phyloP scores from a whole-genome alignment of 2,797 vertebrate species.

The Sorex maritimensis region DNA sequence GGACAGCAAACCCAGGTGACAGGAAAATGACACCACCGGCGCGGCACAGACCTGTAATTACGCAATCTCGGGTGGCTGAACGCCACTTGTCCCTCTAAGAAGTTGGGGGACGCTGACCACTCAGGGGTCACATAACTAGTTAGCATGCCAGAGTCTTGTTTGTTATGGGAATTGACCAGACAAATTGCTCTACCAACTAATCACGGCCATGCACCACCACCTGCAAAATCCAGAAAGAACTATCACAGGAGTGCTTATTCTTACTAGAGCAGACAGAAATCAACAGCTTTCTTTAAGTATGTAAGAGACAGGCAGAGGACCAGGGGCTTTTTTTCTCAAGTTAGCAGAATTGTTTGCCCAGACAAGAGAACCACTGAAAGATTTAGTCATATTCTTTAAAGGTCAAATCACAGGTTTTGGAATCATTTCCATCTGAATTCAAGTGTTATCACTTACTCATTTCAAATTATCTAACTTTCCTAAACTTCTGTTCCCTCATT shows the following conservation, averaged over 20 bases:
- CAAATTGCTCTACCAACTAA: too few relatives aligned
- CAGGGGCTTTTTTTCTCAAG: background rate
- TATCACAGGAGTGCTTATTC: background rate
- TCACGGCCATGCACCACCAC: too few relatives aligned
- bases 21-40: too few relatives aligned
- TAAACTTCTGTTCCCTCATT: background rate
- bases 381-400: background rate
- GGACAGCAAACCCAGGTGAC: too few relatives aligned
- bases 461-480: conserved; percentile 28
- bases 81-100: too few relatives aligned
- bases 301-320: fast-evolving
- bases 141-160: too few relatives aligned
- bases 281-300: background rate
- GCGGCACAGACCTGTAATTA: too few relatives aligned
- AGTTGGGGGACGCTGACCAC: too few relatives aligned
- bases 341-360: background rate
- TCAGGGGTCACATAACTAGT: too few relatives aligned
- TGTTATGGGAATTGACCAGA: too few relatives aligned
- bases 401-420: background rate
- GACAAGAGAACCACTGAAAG: background rate
- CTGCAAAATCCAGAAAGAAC: too few relatives aligned
- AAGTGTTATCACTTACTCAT: background rate
- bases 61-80: too few relatives aligned
- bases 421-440: background rate
- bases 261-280: background rate